Evolutionary conservation across 1,140 invertebrate species (phyloP).

Genomic region (Stratiolaelaps scimitus): DNA sequence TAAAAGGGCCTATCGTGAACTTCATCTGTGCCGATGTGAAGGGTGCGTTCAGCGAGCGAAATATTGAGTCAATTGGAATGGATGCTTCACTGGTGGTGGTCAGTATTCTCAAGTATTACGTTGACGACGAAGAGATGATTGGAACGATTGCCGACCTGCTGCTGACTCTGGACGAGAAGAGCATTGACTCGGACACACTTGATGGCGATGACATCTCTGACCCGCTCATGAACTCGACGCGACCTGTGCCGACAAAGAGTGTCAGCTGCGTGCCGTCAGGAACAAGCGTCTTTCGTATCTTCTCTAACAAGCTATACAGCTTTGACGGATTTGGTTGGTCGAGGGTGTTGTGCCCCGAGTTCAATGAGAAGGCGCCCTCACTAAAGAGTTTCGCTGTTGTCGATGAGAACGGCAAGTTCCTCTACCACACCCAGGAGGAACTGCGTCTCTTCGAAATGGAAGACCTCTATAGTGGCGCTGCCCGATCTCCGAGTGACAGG

Average conservation of each 20-base stretch:
- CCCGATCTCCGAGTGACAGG: constrained; percentile 9
- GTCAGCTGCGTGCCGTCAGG: neutral
- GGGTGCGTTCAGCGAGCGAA: neutral
- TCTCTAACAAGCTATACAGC: constrained; percentile 22
- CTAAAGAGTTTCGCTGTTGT: constrained; percentile 3
- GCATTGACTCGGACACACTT: neutral
- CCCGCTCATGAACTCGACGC: neutral
- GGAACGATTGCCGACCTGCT: neutral
- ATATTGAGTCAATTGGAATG: neutral
- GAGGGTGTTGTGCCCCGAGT: constrained; percentile 9
- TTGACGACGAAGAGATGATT: constrained; percentile 3
- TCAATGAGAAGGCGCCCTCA: constrained; percentile 5
- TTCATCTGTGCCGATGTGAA: constrained; percentile 16
- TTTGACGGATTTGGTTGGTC: constrained; percentile 25
- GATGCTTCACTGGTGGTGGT: constrained; percentile 2
- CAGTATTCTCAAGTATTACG: constrained; percentile 24
- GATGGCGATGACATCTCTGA: neutral
- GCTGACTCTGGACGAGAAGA: neutral
- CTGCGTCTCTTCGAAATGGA: constrained; percentile 21
- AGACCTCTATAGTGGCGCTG: neutral
- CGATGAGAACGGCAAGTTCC: constrained; percentile 11
- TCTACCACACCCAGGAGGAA: neutral
- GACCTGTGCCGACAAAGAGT: neutral
- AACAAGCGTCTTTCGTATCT: constrained; percentile 6
- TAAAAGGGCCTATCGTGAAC: constrained; percentile 26